phyloP scores from a whole-genome alignment of 2,888 invertebrate species.

The Caenorhabditis sp. region DNA sequence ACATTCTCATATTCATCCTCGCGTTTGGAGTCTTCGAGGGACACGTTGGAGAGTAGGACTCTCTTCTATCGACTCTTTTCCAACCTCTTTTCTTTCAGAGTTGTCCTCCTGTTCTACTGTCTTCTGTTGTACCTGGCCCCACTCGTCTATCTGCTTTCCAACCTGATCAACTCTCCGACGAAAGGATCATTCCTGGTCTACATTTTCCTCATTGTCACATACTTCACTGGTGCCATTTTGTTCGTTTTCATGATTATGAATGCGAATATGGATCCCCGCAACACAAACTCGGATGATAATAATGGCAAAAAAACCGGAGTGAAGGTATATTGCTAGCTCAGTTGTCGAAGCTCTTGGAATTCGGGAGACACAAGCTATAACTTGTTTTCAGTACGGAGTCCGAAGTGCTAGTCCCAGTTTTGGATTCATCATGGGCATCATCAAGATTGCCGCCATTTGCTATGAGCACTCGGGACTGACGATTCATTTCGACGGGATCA shows the following conservation, averaged over 20 bases:
- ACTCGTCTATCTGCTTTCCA: conserved; percentile 24
- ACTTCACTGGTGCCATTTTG: neutral
- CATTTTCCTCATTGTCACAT: conserved; percentile 22
- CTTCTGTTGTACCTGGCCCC: conserved; percentile 16
- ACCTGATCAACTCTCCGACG: conserved; percentile 18
- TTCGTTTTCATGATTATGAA: neutral
- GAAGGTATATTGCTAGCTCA: neutral
- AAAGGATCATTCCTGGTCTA: conserved; percentile 43
- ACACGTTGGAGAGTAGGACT: conserved; percentile 23
- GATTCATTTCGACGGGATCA: neutral
- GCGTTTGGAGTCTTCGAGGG: conserved; percentile 16
- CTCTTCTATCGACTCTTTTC: too few relatives aligned
- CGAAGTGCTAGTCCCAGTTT: conserved; percentile 14
- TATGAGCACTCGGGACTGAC: conserved; percentile 14
- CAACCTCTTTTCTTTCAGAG: conserved; percentile 14
- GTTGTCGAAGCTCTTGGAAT: too few relatives aligned
- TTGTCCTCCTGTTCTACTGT: conserved; percentile 23
- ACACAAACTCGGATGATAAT: too few relatives aligned
- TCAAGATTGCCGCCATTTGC: conserved; percentile 3
- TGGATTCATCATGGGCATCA: conserved; percentile 3
- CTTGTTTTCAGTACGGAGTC: conserved; percentile 6
- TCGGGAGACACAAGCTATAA: too few relatives aligned
- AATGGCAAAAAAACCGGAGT: neutral
- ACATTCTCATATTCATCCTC: conserved; percentile 11
- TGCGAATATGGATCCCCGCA: too few relatives aligned